Percentiles rank a stretch among this genome's conserved stretches.
These are phyloP conservation scores for Hypanus sabinus DNA, from an alignment of 2,113 vertebrate genomes.

Conservation along the genomic window DNA sequence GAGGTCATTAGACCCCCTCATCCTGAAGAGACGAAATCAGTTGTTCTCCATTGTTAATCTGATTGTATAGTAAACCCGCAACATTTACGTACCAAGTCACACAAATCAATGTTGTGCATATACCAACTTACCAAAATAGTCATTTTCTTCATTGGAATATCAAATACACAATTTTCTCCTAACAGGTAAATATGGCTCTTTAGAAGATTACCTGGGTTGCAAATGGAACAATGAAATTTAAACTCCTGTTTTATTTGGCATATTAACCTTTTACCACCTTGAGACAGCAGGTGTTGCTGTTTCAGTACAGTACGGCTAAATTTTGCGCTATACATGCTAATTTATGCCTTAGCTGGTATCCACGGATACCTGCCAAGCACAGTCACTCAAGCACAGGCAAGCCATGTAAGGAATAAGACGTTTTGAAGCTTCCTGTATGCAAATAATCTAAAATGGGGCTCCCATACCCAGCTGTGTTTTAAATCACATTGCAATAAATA, in stretches of 20 bases:
- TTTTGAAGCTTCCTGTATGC: background rate
- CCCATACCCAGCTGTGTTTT: background rate
- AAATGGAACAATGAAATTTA: background rate
- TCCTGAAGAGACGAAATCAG: background rate
- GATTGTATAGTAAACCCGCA: background rate
- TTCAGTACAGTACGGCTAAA: background rate
- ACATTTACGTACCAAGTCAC: background rate
- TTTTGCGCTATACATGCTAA: constrained; percentile 12
- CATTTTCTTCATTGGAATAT: background rate
- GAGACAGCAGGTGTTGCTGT: background rate
- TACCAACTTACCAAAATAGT: background rate
- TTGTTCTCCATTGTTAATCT: background rate
- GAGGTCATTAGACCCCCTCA: background rate
- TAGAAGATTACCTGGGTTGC: background rate
- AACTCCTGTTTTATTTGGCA: background rate
- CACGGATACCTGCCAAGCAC: background rate
- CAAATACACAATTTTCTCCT: background rate
- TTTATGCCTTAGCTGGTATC: background rate
- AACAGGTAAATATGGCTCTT: background rate
- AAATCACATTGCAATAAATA: background rate
- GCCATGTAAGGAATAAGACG: background rate
- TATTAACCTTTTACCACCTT: background rate
- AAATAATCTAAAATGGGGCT: background rate
- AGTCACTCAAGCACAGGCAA: background rate
- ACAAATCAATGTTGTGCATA: background rate